Evolutionary conservation across 2,888 invertebrate genomes (phyloP).

Genomic region (Chrysolina oricalcia): DNA sequence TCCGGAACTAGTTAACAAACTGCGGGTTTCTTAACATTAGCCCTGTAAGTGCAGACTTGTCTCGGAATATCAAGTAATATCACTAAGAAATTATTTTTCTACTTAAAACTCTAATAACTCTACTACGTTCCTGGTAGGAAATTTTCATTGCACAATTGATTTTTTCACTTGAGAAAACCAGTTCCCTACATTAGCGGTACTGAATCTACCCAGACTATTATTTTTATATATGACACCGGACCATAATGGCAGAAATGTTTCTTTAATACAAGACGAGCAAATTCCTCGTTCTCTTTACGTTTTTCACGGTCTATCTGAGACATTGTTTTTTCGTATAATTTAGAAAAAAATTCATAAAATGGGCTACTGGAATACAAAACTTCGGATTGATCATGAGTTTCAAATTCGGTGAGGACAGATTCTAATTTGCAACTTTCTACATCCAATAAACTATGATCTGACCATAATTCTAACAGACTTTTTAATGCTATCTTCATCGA

Average conservation of each 20-base stretch:
- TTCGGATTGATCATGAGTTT: too few relatives aligned
- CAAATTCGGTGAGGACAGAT: too few relatives aligned
- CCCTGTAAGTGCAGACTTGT: neutral
- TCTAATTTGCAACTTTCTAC: too few relatives aligned
- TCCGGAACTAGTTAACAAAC: neutral
- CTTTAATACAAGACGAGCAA: neutral
- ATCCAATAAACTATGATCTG: neutral
- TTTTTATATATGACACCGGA: slow-evolving; percentile 11
- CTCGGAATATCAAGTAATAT: slow-evolving; percentile 1
- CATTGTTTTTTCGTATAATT: neutral
- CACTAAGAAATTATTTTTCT: slow-evolving; percentile 11
- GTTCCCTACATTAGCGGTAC: slow-evolving; percentile 13
- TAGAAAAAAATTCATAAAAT: too few relatives aligned
- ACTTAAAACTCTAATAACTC: neutral
- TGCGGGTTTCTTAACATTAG: neutral
- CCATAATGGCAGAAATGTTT: slow-evolving; percentile 19
- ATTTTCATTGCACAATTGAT: slow-evolving; percentile 12
- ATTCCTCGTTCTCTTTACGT: neutral
- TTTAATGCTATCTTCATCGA: neutral
- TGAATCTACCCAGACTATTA: slow-evolving; percentile 4
- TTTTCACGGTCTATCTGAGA: neutral
- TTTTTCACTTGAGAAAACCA: too few relatives aligned
- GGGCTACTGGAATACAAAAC: too few relatives aligned
- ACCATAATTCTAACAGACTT: slow-evolving; percentile 18
- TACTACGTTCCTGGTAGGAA: slow-evolving; percentile 3